Conservation (phyloP, 1,140 invertebrate species). For the Brachionus manjavacas region DNA sequence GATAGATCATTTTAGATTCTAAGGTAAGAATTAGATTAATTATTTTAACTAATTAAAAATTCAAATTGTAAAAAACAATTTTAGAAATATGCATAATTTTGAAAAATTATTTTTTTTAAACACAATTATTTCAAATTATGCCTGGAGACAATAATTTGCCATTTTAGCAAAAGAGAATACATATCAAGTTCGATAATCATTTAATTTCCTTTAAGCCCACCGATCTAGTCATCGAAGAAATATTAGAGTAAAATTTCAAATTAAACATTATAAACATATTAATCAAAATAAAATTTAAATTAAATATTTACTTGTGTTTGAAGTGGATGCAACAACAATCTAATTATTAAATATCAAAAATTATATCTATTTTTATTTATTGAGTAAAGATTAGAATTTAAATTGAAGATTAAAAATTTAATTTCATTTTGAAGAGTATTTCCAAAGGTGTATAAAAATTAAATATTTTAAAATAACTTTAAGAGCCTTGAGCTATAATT, state of each 20-base stretch:
- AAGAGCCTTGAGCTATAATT: not conserved
- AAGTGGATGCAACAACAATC: too few relatives aligned
- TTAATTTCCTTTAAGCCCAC: not conserved
- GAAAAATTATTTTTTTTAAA: not conserved
- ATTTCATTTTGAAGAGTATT: not conserved
- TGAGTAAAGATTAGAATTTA: too few relatives aligned
- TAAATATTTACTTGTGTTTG: too few relatives aligned
- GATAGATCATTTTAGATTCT: not conserved
- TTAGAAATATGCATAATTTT: constrained; percentile 18
- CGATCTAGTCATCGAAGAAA: not conserved
- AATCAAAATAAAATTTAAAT: too few relatives aligned
- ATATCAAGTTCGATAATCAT: not conserved
- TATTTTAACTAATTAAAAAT: not conserved
- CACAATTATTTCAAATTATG: constrained; percentile 22
- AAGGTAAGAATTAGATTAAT: not conserved
- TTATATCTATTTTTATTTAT: too few relatives aligned
- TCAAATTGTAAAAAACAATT: not conserved
- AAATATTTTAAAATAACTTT: not conserved
- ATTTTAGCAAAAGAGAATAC: not conserved
- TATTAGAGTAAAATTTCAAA: not conserved
- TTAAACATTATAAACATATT: not conserved
- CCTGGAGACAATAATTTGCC: not conserved
- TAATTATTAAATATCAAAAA: too few relatives aligned
- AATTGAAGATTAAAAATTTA: too few relatives aligned
- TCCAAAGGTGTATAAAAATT: not conserved